Evolutionary conservation across 2,797 vertebrate species (phyloP).

Genomic region (Clamator glandarius): DNA sequence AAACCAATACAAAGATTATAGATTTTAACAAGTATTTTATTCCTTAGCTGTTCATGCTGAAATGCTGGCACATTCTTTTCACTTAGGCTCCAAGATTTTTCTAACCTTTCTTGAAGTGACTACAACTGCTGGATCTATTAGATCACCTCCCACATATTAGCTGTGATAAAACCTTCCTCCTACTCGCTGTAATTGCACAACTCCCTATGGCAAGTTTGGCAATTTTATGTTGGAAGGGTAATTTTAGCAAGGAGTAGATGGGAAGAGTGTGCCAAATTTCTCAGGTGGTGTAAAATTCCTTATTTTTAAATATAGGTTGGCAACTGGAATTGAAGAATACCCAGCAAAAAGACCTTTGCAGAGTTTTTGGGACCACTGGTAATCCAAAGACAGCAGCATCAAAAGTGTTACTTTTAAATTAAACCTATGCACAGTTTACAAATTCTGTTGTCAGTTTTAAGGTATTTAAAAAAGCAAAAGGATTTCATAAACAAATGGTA

Average conservation of each 20-base stretch:
- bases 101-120: not conserved
- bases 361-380: not conserved
- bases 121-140: not conserved
- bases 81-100: slow-evolving; percentile 2
- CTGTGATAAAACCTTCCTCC: slow-evolving; percentile 48
- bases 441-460: not conserved
- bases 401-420: not conserved
- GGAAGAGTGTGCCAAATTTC: not conserved
- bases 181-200: slow-evolving; percentile 19
- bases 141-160: slow-evolving; percentile 15
- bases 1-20: not conserved
- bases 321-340: not conserved
- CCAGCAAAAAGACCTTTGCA: not conserved
- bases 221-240: not conserved
- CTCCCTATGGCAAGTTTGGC: not conserved
- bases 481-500: not conserved
- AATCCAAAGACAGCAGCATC: not conserved
- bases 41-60: not conserved
- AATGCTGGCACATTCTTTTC: slow-evolving; percentile 3
- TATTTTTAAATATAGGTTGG: not conserved
- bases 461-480: not conserved
- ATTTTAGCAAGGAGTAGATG: not conserved
- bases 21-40: slow-evolving; percentile 1
- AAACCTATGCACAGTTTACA: not conserved
- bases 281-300: slow-evolving; percentile 7